Percentiles rank a stretch among this genome's conserved stretches.
These are phyloP conservation scores for Eristalinus aeneus DNA, from an alignment of 2,888 invertebrate genomes.

Conservation along the genomic window DNA sequence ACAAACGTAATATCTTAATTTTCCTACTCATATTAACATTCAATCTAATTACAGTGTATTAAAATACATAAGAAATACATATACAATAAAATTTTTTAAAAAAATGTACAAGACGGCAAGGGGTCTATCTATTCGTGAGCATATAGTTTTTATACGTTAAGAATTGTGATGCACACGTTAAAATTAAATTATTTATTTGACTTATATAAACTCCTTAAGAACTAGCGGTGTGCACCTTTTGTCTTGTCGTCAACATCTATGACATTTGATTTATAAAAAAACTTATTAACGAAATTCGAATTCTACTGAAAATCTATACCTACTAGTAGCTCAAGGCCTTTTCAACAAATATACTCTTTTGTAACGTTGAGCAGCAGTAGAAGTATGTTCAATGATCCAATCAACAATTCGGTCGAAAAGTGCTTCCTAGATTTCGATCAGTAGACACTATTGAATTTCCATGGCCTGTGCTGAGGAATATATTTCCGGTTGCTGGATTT, in stretches of 20 bases:
- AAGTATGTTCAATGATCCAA: constrained; percentile 23
- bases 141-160: not conserved
- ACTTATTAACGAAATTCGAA: constrained; percentile 23
- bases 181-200: constrained; percentile 21
- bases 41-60: constrained; percentile 32
- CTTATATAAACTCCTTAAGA: constrained; percentile 17
- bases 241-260: not conserved
- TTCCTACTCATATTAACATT: constrained; percentile 50
- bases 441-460: constrained; percentile 73
- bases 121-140: not conserved
- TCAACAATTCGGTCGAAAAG: constrained; percentile 74
- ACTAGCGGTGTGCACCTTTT: not conserved
- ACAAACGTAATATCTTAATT: constrained; percentile 43
- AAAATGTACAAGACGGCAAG: constrained; percentile 25
- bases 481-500: constrained; percentile 72
- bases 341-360: not conserved
- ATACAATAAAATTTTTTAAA: constrained; percentile 6
- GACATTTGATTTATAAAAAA: constrained; percentile 6
- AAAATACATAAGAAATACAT: constrained; percentile 25
- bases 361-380: not conserved
- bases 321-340: constrained; percentile 19
- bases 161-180: constrained; percentile 2
- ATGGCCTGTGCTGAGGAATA: constrained; percentile 72
- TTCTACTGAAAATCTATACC: constrained; percentile 21
- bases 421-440: constrained; percentile 74